A percentile compares a stretch with the other conserved stretches of the same genome.
These are phyloP conservation scores for Trigoniulus corallinus DNA, from an alignment of 1,140 invertebrate species.

Conservation along the genomic window DNA sequence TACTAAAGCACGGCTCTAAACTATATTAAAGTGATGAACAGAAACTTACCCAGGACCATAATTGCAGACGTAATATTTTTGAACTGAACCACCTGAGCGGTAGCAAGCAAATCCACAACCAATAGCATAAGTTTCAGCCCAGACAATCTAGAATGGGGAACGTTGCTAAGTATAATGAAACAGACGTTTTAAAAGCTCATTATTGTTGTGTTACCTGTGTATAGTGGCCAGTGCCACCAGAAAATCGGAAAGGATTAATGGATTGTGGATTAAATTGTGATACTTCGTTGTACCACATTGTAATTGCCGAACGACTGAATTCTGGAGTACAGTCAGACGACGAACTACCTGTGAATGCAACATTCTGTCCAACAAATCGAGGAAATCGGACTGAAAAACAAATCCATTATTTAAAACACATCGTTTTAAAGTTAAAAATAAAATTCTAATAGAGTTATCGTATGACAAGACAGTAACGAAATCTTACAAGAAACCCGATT, in stretches of 20 bases:
- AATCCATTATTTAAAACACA: not conserved
- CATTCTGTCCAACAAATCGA: slow-evolving; percentile 3
- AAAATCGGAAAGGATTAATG: slow-evolving; percentile 3
- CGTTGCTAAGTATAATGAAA: not conserved
- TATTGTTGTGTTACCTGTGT: slow-evolving; percentile 3
- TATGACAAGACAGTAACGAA: not conserved
- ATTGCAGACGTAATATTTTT: slow-evolving; percentile 8
- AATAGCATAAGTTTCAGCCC: slow-evolving; percentile 4
- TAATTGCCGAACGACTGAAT: not conserved
- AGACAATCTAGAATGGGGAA: slow-evolving; percentile 1
- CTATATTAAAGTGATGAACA: not conserved
- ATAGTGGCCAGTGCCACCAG: slow-evolving; percentile 3
- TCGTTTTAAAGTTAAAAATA: too few species aligned
- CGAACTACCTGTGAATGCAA: not conserved
- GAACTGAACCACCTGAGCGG: not conserved
- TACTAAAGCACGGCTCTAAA: too few species aligned
- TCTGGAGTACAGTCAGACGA: not conserved
- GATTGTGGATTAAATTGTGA: slow-evolving; percentile 1
- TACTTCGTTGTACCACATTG: slow-evolving; percentile 5
- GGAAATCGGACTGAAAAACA: not conserved
- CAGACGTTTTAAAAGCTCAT: not conserved
- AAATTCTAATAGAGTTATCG: too few species aligned
- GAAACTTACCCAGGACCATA: slow-evolving; percentile 9
- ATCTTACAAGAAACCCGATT: not conserved
- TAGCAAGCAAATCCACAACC: slow-evolving; percentile 9